Percentiles rank a stretch among this genome's conserved stretches.
phyloP scores from a whole-genome alignment of 2,113 vertebrate species.

The Cacatua alba region DNA sequence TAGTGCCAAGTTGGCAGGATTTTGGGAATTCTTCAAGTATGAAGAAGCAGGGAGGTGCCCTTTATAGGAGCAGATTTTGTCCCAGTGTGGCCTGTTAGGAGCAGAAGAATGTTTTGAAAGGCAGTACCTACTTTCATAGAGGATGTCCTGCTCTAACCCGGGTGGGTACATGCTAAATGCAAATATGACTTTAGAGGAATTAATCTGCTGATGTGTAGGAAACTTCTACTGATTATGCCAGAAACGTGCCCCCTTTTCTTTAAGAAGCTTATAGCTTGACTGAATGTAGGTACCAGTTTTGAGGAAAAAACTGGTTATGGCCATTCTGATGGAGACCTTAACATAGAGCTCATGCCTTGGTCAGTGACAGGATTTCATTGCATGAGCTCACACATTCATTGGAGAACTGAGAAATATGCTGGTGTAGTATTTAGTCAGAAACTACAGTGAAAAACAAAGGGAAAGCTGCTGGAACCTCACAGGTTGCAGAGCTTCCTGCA shows the following conservation, averaged over 20 bases:
- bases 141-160: background rate
- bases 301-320: background rate
- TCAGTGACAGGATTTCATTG: background rate
- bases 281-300: background rate
- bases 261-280: background rate
- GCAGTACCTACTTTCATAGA: background rate
- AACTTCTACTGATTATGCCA: background rate
- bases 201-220: background rate
- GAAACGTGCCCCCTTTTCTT: fast-evolving
- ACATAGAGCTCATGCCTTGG: background rate
- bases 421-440: background rate
- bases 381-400: background rate
- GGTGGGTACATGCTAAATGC: background rate
- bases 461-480: background rate
- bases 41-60: background rate
- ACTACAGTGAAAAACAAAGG: background rate
- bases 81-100: fast-evolving
- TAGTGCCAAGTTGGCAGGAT: background rate
- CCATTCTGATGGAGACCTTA: background rate
- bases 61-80: background rate
- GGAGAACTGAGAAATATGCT: background rate
- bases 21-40: background rate
- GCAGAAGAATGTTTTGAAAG: background rate
- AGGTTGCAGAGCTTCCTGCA: background rate
- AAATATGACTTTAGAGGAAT: background rate